Base-by-base conservation (phyloP, 2,113 vertebrate genomes). In the Anguilla rostrata region DNA sequence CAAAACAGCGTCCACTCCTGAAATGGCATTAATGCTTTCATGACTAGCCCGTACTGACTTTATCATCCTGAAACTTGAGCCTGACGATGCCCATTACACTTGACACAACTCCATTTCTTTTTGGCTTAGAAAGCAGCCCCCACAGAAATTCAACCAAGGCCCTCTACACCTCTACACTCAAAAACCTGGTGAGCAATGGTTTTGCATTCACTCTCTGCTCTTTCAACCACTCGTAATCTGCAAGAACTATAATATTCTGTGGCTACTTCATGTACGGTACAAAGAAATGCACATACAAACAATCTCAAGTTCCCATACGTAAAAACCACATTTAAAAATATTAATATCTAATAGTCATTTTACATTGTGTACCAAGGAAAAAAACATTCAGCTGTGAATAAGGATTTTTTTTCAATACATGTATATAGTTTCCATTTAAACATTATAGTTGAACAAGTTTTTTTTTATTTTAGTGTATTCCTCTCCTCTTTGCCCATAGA, bases 341-440 rank as follows among this genome's bases (percentile, higher is more conserved):
- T 90, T 81, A 83, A 92, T 84, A 90, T 90, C 84, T 87, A 87
- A 83, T 87, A 90, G 81, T 91, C 66, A 84, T 92, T 94, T 91
- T 83, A 86, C 83, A 91, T 29, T 91, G 83, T 87, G 92, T 88
- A 90, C 86, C 87, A 92, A 91, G 85, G 86, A 93, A 87, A 87
- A 46, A 86, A 93, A 94, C 93, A 94, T 94, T 94, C 86, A 94
- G 83, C 83, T 90, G 83, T 82, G 84, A 89, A 89, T 87, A 90
- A 88, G 83, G 88, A 83, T 82, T 83, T 57, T 81, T 85, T 88
- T 91, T 85, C 60, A 88, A 82, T 87, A 88, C 46, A 80, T 57
- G 89, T 89, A 87, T 75, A 93, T 83, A 91, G 57, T 90, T 90
- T 81, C 53, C 57, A 71, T 75, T 84, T 56, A 87, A 83, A 78